Percentiles rank a stretch among this genome's conserved stretches.
These are phyloP conservation scores for Sebastes trivittatus DNA, from an alignment of 2,797 vertebrate species.

Conservation along the genomic window DNA sequence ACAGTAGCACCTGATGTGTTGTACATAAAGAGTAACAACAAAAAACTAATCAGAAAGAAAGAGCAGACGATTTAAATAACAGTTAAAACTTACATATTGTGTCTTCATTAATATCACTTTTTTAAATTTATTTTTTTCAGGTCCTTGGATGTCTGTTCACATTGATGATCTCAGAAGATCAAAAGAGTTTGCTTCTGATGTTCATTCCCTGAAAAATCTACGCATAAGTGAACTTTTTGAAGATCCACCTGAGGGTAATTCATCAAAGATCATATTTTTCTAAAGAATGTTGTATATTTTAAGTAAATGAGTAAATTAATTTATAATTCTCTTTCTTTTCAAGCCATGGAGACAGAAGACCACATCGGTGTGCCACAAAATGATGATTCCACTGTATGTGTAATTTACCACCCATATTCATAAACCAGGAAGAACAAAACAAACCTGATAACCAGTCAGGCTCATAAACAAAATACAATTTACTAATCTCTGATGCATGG, in stretches of 20 bases:
- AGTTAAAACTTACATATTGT: background rate
- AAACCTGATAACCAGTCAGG: background rate
- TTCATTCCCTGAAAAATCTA: constrained; percentile 45
- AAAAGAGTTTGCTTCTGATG: constrained; percentile 78
- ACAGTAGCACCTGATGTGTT: background rate
- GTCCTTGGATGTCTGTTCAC: constrained; percentile 72
- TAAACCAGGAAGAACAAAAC: background rate
- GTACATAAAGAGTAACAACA: background rate
- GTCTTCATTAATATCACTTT: background rate
- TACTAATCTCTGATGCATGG: background rate
- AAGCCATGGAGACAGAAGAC: constrained; percentile 25
- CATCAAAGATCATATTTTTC: background rate
- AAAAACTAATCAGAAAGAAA: background rate
- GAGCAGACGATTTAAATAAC: background rate
- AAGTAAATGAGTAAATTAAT: background rate
- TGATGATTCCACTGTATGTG: constrained; percentile 31
- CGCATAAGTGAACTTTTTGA: constrained; percentile 45
- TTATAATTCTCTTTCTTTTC: background rate
- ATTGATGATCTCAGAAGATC: constrained; percentile 85
- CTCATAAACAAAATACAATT: background rate
- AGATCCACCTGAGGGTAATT: constrained; percentile 35
- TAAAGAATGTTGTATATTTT: background rate
- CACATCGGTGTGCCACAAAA: background rate
- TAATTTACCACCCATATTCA: background rate
- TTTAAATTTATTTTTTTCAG: constrained; percentile 2